A percentile compares a stretch with the other conserved stretches of the same genome.
These are phyloP conservation scores for Passer domesticus DNA, from an alignment of 2,113 vertebrate genomes.

Conservation along the genomic window DNA sequence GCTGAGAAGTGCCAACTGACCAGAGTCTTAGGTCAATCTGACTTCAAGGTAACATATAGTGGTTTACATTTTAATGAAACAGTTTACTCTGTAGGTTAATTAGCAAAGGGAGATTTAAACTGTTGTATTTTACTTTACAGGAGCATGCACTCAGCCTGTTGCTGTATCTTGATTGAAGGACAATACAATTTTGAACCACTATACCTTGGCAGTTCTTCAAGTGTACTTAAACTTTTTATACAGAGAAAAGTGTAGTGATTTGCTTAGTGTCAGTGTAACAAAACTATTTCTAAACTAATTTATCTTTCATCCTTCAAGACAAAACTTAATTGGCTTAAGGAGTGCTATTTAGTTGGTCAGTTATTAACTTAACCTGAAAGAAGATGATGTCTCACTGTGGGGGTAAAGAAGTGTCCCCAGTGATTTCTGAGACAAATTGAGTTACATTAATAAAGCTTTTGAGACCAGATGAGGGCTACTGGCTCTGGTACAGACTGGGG, in stretches of 20 bases:
- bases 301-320: slow-evolving; percentile 3
- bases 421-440: slow-evolving; percentile 18
- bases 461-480: neutral
- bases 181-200: neutral
- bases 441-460: slow-evolving; percentile 34
- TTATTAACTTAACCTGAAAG: slow-evolving; percentile 23
- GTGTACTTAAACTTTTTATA: neutral
- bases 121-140: neutral
- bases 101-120: neutral
- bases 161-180: neutral
- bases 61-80: neutral
- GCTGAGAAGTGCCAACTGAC: neutral
- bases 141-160: neutral
- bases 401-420: neutral
- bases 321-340: neutral
- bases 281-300: slow-evolving; percentile 34
- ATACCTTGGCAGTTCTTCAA: slow-evolving; percentile 33
- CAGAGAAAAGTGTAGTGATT: neutral
- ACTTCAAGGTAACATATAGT: neutral
- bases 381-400: neutral
- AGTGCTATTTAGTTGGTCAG: slow-evolving; percentile 14
- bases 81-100: neutral
- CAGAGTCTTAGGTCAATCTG: neutral
- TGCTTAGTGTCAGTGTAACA: slow-evolving; percentile 4
- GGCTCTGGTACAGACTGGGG: neutral